Conservation (phyloP, 2,797 vertebrate genomes). For the Eulemur coronatus region DNA sequence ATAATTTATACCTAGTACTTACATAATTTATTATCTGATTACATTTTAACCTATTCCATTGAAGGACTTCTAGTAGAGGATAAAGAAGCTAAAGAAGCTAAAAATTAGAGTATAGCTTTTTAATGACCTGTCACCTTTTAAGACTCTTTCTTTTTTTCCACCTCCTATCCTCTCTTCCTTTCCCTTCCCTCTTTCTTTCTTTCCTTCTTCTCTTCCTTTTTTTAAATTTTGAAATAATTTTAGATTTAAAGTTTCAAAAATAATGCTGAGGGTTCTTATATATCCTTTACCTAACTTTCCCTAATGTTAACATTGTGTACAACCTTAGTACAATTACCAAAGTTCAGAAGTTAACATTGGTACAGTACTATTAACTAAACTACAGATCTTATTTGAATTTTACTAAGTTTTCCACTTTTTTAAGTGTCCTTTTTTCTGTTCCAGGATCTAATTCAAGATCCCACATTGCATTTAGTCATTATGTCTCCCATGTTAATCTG, state of each 20-base stretch:
- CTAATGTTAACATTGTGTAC: not conserved
- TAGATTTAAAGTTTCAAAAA: not conserved
- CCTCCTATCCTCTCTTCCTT: not conserved
- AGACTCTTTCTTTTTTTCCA: not conserved
- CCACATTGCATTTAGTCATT: not conserved
- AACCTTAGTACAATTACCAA: not conserved
- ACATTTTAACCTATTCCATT: not conserved
- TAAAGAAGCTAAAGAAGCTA: not conserved
- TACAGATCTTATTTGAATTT: not conserved
- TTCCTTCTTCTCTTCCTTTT: not conserved
- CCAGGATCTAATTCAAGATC: not conserved
- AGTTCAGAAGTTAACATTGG: not conserved
- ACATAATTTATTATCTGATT: conserved; percentile 18
- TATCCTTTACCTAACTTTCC: not conserved
- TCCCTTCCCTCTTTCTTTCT: not conserved
- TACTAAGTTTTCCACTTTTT: not conserved
- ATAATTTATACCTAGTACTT: conserved; percentile 19
- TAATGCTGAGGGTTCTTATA: not conserved
- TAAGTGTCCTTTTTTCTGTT: not conserved
- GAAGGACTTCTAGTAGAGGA: not conserved
- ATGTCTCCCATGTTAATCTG: not conserved
- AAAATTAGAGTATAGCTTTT: conserved; percentile 1
- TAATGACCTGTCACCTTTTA: conserved; percentile 2
- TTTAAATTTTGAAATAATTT: not conserved
- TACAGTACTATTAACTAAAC: not conserved